A percentile compares a stretch with the other conserved stretches of the same genome.
These are phyloP conservation scores for Lypha dubia DNA, from an alignment of 2,888 invertebrate genomes.

Conservation along the genomic window DNA sequence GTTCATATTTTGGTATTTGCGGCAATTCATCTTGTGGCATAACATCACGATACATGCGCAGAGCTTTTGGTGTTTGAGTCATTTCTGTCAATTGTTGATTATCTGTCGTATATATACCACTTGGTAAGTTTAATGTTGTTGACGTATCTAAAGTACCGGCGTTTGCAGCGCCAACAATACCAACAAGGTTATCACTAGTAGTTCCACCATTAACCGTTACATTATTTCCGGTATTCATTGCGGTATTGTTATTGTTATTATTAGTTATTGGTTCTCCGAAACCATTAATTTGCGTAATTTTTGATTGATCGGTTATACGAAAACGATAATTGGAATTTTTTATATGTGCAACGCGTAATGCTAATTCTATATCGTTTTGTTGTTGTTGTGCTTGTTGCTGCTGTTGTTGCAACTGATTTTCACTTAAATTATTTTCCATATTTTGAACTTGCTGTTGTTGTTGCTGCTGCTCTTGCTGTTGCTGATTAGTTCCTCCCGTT, in stretches of 20 bases:
- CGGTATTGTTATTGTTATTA: slow-evolving; percentile 73
- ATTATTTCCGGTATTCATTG: slow-evolving; percentile 52
- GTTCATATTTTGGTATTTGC: slow-evolving; percentile 83
- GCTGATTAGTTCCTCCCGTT: slow-evolving; percentile 63
- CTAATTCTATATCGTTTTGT: slow-evolving; percentile 81
- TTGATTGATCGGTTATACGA: slow-evolving; percentile 82
- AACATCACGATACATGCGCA: slow-evolving; percentile 81
- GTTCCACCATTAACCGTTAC: slow-evolving; percentile 53
- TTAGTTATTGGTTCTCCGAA: slow-evolving; percentile 79
- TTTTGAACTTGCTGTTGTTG: slow-evolving; percentile 48
- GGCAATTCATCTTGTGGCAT: slow-evolving; percentile 83
- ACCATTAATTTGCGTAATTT: slow-evolving; percentile 81
- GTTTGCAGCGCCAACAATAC: slow-evolving; percentile 31
- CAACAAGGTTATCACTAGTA: slow-evolving; percentile 36
- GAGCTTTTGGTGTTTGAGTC: slow-evolving; percentile 77
- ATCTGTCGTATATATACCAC: slow-evolving; percentile 60
- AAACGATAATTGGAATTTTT: slow-evolving; percentile 83
- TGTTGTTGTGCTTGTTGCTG: slow-evolving; percentile 58
- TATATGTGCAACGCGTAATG: slow-evolving; percentile 81
- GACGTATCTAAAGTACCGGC: slow-evolving; percentile 70
- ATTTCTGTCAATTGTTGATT: slow-evolving; percentile 63
- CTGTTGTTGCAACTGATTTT: slow-evolving; percentile 67
- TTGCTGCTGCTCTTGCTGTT: slow-evolving; percentile 65
- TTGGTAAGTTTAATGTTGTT: slow-evolving; percentile 47
- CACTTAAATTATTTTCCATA: slow-evolving; percentile 64